Conservation (phyloP, 2,888 invertebrate species). For the Ichneumon xanthorius region DNA sequence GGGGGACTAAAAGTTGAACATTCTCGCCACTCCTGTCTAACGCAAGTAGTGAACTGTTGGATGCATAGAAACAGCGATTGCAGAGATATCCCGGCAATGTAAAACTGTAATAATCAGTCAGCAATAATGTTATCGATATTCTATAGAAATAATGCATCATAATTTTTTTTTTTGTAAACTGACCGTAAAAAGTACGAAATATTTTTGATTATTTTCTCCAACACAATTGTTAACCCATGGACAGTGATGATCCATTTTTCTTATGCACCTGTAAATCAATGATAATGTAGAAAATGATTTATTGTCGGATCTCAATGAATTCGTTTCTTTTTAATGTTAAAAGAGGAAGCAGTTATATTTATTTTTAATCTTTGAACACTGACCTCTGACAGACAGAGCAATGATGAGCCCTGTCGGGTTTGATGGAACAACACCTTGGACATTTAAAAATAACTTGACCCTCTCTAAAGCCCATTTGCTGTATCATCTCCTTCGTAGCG, state of each 20-base stretch:
- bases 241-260: constrained; percentile 95
- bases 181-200: constrained; percentile 99
- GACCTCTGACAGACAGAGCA: constrained; percentile 97
- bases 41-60: constrained; percentile 97
- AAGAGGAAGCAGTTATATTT: neutral
- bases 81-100: constrained; percentile 98
- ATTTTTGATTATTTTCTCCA: constrained; percentile 99
- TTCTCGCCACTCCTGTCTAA: constrained; percentile 97
- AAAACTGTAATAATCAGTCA: constrained; percentile 91
- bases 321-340: no score
- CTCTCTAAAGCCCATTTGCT: constrained; percentile 96
- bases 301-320: neutral
- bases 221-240: constrained; percentile 99
- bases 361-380: constrained; percentile 76
- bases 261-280: constrained; percentile 88
- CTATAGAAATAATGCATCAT: neutral
- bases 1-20: constrained; percentile 98
- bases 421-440: constrained; percentile 98
- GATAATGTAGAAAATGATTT: constrained; percentile 5
- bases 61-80: constrained; percentile 97
- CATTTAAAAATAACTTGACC: constrained; percentile 98
- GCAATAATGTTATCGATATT: constrained; percentile 37
- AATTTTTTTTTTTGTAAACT: constrained; percentile 82
- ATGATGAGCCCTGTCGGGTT: constrained; percentile 98
- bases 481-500: constrained; percentile 97